Evolutionary conservation across 2,113 vertebrate genomes (phyloP).

Genomic region (Paraplagusia blochii): DNA sequence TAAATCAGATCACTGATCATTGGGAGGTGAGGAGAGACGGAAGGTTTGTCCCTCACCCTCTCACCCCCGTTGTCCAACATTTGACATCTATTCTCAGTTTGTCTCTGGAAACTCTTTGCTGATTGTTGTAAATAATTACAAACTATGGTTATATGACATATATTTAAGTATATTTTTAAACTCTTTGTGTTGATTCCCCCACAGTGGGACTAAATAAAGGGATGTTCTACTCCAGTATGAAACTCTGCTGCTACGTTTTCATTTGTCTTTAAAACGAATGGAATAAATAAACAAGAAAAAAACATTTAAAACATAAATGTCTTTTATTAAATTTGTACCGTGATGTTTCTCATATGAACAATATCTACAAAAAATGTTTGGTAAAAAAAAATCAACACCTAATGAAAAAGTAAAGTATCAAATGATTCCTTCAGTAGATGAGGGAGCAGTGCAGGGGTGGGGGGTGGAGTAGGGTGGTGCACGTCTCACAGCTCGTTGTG

Average conservation of each 20-base stretch:
- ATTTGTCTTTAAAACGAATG: too few species aligned
- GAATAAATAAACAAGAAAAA: too few species aligned
- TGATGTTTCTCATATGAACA: constrained; percentile 8
- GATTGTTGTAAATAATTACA: constrained; percentile 48
- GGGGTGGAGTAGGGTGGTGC: not conserved
- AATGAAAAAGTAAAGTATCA: too few species aligned
- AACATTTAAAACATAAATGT: too few species aligned
- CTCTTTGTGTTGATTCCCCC: constrained; percentile 7
- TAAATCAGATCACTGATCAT: constrained; percentile 52
- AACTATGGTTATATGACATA: constrained; percentile 10
- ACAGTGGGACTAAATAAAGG: too few species aligned
- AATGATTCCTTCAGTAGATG: too few species aligned
- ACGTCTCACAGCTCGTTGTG: constrained; percentile 89
- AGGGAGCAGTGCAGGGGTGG: not conserved
- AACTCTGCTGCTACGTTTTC: constrained; percentile 38
- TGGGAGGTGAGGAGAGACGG: constrained; percentile 37
- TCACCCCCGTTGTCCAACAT: constrained; percentile 34
- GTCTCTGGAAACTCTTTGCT: not conserved
- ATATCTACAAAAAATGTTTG: constrained; percentile 35
- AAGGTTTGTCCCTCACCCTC: constrained; percentile 22
- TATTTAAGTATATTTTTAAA: constrained; percentile 48
- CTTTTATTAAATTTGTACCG: too few species aligned
- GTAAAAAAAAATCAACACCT: too few species aligned
- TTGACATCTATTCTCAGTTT: not conserved
- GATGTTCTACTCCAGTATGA: constrained; percentile 29